Conservation (phyloP, 1,140 invertebrate genomes). For the Drosophila arizonae region DNA sequence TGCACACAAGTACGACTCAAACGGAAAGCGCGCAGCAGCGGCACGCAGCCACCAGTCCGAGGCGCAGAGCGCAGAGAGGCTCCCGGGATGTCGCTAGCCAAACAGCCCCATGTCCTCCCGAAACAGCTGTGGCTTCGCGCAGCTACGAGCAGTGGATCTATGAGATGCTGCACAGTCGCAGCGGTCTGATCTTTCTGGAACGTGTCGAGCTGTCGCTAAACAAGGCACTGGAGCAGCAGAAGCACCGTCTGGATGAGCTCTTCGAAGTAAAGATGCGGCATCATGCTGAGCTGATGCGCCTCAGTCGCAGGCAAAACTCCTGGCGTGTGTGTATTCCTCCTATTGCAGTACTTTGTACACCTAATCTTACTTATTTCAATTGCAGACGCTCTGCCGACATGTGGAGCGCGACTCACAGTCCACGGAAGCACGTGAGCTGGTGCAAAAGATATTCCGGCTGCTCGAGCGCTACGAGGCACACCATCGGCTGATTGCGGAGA, state of each 20-base stretch:
- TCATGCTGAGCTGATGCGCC: slow-evolving; percentile 55
- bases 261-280: slow-evolving; percentile 66
- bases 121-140: background rate
- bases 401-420: slow-evolving; percentile 58
- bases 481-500: slow-evolving; percentile 52
- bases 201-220: slow-evolving; percentile 68
- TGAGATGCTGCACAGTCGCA: slow-evolving; percentile 70
- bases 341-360: background rate
- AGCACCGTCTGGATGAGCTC: slow-evolving; percentile 53
- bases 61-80: background rate
- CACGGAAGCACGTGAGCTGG: slow-evolving; percentile 50
- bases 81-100: background rate
- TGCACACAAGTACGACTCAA: background rate
- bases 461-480: slow-evolving; percentile 68
- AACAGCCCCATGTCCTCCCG: background rate
- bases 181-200: slow-evolving; percentile 68
- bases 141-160: slow-evolving; percentile 70
- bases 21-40: background rate
- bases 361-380: background rate
- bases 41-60: slow-evolving; percentile 9
- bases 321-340: slow-evolving; percentile 52
- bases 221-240: slow-evolving; percentile 69
- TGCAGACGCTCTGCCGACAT: slow-evolving; percentile 47
- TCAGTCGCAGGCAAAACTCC: slow-evolving; percentile 58
- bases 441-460: slow-evolving; percentile 64